A percentile compares a stretch with the other conserved stretches of the same genome.
Evolutionary conservation across 2,113 vertebrate genomes (phyloP).

Genomic region (Haemorhous mexicanus): DNA sequence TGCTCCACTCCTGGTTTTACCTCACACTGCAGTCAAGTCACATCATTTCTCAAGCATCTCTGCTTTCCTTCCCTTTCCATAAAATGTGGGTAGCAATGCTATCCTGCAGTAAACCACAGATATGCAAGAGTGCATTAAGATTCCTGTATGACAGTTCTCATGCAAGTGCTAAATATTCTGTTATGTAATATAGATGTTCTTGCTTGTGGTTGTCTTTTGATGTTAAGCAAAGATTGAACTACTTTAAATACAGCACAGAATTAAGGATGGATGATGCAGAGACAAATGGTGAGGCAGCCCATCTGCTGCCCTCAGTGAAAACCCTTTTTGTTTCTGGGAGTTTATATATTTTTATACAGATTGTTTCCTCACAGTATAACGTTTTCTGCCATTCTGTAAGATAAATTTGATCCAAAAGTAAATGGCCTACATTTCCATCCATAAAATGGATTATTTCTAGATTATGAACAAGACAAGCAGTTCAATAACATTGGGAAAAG

Average conservation of each 20-base stretch:
- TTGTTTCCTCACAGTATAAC: not conserved
- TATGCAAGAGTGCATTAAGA: slow-evolving; percentile 16
- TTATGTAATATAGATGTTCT: slow-evolving; percentile 41
- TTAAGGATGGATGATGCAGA: not conserved
- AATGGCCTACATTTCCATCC: not conserved
- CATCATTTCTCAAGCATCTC: not conserved
- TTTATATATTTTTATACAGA: not conserved
- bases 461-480: not conserved
- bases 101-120: slow-evolving; percentile 31
- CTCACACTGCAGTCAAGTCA: not conserved
- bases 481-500: not conserved
- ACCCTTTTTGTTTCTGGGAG: not conserved
- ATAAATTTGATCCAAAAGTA: not conserved
- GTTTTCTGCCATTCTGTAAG: not conserved
- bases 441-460: not conserved
- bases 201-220: slow-evolving; percentile 47
- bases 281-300: not conserved
- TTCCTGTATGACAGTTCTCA: slow-evolving; percentile 42
- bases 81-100: not conserved
- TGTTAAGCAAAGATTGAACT: slow-evolving; percentile 5
- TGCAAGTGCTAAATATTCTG: slow-evolving; percentile 49
- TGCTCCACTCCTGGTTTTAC: slow-evolving; percentile 21
- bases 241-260: slow-evolving; percentile 1
- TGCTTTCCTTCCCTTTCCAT: not conserved
- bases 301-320: slow-evolving; percentile 5